Conservation (phyloP, 2,113 vertebrate species). For the Pseudopodoces humilis region DNA sequence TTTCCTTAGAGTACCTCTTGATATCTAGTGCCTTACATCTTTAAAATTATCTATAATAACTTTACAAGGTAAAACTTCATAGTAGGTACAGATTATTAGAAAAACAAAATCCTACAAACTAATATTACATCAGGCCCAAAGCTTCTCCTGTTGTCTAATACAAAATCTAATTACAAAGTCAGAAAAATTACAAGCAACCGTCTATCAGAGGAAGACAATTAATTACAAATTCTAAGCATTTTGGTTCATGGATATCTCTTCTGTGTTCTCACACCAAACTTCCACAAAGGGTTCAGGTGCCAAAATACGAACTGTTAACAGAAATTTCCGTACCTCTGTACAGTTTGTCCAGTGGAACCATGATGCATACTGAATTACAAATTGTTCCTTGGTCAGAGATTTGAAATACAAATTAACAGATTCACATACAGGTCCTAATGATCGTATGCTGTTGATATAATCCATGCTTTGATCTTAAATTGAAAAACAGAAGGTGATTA, state of each 20-base stretch:
- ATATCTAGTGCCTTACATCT: background rate
- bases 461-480: slow-evolving; percentile 67
- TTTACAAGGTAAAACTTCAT: background rate
- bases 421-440: slow-evolving; percentile 76
- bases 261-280: background rate
- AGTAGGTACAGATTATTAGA: background rate
- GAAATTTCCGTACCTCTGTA: slow-evolving; percentile 67
- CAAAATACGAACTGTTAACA: background rate
- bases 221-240: background rate
- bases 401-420: slow-evolving; percentile 63
- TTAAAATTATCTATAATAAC: background rate
- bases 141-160: background rate
- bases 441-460: slow-evolving; percentile 67
- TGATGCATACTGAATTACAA: slow-evolving; percentile 26
- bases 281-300: background rate
- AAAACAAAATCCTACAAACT: background rate
- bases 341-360: slow-evolving; percentile 77
- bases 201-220: background rate
- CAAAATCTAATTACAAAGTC: background rate
- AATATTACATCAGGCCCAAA: background rate
- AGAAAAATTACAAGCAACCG: background rate
- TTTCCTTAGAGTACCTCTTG: background rate
- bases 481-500: background rate
- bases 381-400: slow-evolving; percentile 61
- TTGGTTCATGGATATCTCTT: background rate